Evolutionary conservation across 2,113 vertebrate species (phyloP).

Genomic region (Vulpes ferrilata): DNA sequence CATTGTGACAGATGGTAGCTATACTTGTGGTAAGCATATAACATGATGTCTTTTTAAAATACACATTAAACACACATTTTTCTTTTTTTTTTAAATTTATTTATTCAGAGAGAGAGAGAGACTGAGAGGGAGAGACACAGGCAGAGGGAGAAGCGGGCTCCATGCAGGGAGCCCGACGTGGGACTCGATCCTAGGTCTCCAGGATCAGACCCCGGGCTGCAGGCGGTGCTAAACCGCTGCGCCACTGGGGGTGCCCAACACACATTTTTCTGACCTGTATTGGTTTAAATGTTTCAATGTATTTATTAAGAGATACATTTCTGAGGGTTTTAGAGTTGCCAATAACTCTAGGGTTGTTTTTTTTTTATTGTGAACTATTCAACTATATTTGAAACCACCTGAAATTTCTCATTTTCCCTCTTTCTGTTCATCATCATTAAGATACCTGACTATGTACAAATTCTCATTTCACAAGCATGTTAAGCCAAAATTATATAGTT

Average conservation of each 20-base stretch:
- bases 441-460: background rate
- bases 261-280: background rate
- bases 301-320: background rate
- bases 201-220: too few relatives aligned
- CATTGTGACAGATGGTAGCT: background rate
- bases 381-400: background rate
- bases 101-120: too few relatives aligned
- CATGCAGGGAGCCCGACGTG: too few relatives aligned
- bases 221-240: too few relatives aligned
- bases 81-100: too few relatives aligned
- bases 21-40: background rate
- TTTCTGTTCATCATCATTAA: background rate
- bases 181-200: too few relatives aligned
- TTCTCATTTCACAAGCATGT: background rate
- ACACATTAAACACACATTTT: background rate
- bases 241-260: too few relatives aligned
- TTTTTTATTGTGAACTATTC: background rate
- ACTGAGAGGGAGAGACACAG: too few relatives aligned
- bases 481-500: slow-evolving; percentile 4
- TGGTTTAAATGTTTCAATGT: background rate
- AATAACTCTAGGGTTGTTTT: background rate
- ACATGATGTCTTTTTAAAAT: background rate
- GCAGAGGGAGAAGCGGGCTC: too few relatives aligned
- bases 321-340: background rate
- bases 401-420: background rate